Evolutionary conservation across 2,797 vertebrate genomes (phyloP), one percentile per base, ranked within the genome.

Genomic region (Pangasius djambal): DNA sequence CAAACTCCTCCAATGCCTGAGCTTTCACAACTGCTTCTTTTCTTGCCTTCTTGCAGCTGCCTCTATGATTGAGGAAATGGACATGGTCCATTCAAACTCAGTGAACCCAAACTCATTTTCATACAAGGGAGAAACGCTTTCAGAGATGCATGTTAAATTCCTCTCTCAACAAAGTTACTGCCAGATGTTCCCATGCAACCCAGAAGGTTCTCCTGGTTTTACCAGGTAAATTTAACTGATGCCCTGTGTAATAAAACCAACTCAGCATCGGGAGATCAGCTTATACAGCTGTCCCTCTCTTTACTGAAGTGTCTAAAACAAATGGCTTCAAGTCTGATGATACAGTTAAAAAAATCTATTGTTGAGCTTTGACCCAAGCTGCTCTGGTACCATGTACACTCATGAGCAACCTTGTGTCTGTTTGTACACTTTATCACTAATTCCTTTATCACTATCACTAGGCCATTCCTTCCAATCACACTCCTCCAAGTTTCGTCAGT

Each of bases 101-200:
- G 5, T 74, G 69, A 86, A 86, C 84, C 84, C 84, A 59, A 57
- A 74, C 31, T 28, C 67, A 74, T 86, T 86, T 74, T 69, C 28
- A 9, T 57, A 37, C 5, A 72, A 28, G 52, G 16, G 5, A 74
- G 13, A 52, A 67, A 67, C 9, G 15, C 6, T 67, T 84, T 84
- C 20, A 83, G 61, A 67, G 15, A 50, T 34, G n/a, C 18, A 50
- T 55, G 67, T 74, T 40, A 37, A 57, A 57, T 86, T 86, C 48
- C 48, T 85, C 48, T 52, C 28, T 83, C 13, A 44, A 3, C 3
- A 83, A 65, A n/a, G 59, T 48, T 52, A 52, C 75, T 78, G 44
- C 82, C 61, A 84, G 25, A 84, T 84, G 82, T 15, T 31, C 16
- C 8, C n/a, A 20, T 85, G 8, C 44, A 85, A 50, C 2, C 18